Conservation (phyloP, 2,797 vertebrate species). For the Pitangus sulphuratus region DNA sequence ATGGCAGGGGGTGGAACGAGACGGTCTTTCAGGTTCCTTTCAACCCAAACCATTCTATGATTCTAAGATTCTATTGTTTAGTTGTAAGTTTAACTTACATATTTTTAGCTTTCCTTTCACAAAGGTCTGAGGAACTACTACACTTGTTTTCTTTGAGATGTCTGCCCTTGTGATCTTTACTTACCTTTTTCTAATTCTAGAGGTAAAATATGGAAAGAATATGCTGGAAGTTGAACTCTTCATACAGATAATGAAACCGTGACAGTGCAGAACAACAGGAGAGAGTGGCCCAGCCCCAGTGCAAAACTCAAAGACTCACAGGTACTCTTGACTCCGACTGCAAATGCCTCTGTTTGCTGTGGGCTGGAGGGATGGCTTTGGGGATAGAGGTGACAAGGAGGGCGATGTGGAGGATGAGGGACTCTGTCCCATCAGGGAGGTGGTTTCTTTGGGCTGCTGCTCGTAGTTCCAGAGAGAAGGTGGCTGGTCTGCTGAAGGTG, state of each 20-base stretch:
- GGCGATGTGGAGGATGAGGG: slow-evolving; percentile 78
- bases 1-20: not conserved
- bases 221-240: not conserved
- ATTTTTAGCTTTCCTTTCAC: not conserved
- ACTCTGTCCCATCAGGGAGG: slow-evolving; percentile 55
- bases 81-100: not conserved
- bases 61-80: not conserved
- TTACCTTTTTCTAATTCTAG: not conserved
- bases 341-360: slow-evolving; percentile 68
- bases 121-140: not conserved
- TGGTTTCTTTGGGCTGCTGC: slow-evolving; percentile 74
- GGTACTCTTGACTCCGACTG: slow-evolving; percentile 71
- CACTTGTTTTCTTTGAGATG: not conserved
- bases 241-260: not conserved
- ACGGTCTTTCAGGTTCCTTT: not conserved
- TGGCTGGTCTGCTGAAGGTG: slow-evolving; percentile 75
- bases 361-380: slow-evolving; percentile 77
- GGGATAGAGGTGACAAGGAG: slow-evolving; percentile 69
- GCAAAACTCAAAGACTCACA: slow-evolving; percentile 76
- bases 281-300: not conserved
- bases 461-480: slow-evolving; percentile 83
- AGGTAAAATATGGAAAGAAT: not conserved
- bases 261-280: not conserved
- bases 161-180: not conserved
- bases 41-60: not conserved